Evolutionary conservation across 1,140 invertebrate species (phyloP), one percentile per base, ranked within the genome.

Genomic region (Drosophila nebulosa): DNA sequence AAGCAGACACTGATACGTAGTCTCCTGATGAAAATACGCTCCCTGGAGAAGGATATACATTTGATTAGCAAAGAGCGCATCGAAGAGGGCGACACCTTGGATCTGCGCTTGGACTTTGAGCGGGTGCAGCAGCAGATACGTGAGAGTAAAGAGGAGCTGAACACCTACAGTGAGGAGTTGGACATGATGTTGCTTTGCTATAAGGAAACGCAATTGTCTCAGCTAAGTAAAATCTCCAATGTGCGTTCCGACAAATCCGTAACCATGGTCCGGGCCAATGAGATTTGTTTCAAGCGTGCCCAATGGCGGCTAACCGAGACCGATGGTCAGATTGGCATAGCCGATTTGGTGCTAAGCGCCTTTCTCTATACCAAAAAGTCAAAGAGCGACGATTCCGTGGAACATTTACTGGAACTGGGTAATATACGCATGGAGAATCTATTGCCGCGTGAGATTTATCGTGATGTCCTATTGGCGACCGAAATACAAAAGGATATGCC

Each of bases 241-340:
- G 91, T 90, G 14, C 16, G 90, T 0, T 77, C 93, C 42, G 94
- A 95, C 76, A 95, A 95, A 74, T 94, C 95, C 9, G 94, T 95
- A 0, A 95, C 95, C 2, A 95, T 97, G 30, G 96, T 97, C 6
- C 93, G 98, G 46, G 95, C 97, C 21, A 98, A 98, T 90, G 98
- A 99, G 93, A 99, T 99, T 74, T 99, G 97, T 91, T 99, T 99
- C 91, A 99, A 99, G 92, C 97, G 98, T 91, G 98, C 98, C n/a
- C 96, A 98, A 74, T 99, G 99, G 99, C 92, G 98, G 58, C 94
- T 99, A 22, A 99, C 98, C 0, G 98, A 99, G 92, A 95, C 96
- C 4, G 98, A 99, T 93, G 98, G 99, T 0, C 98, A 99, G 91
- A 94, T 99, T 52, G 98, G 98, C 52, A 98, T 99, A 73, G 96